These are phyloP conservation scores for Maniola hyperantus DNA, from an alignment of 2,888 invertebrate genomes.

Conservation along the genomic window DNA sequence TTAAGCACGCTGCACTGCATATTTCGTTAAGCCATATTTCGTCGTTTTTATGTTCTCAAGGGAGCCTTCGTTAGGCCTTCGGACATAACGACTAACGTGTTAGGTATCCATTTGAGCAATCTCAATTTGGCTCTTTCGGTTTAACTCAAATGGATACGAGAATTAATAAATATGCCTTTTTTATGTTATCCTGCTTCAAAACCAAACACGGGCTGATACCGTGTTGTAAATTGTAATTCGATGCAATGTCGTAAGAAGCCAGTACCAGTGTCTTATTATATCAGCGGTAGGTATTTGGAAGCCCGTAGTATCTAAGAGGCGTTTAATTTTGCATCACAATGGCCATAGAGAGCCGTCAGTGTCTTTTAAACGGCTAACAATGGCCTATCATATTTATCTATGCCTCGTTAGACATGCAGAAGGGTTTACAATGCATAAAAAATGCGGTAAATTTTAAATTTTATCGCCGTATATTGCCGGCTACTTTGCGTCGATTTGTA, in stretches of 20 bases:
- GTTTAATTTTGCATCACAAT: constrained; percentile 50
- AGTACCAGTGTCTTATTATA: constrained; percentile 9
- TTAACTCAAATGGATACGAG: not conserved
- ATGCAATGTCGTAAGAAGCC: constrained; percentile 11
- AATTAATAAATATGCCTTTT: not conserved
- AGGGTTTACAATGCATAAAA: constrained; percentile 23
- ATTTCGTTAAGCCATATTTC: too few species aligned
- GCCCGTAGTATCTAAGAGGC: constrained; percentile 30
- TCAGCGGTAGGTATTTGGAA: constrained; percentile 27
- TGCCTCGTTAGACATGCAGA: constrained; percentile 34
- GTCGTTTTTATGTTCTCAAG: too few species aligned
- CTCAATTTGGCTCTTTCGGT: too few species aligned
- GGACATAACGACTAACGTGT: too few species aligned
- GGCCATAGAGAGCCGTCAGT: constrained; percentile 41
- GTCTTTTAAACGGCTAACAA: constrained; percentile 43
- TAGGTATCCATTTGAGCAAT: too few species aligned
- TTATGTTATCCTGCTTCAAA: constrained; percentile 3
- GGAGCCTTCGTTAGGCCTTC: too few species aligned
- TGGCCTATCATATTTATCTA: constrained; percentile 41
- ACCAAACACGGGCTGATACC: constrained; percentile 7
- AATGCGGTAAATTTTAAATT: constrained; percentile 8
- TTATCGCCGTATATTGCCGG: constrained; percentile 12
- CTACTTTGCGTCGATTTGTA: constrained; percentile 1
- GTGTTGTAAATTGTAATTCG: constrained; percentile 11
- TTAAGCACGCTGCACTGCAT: too few species aligned